Evolutionary conservation across 2,113 vertebrate species (phyloP).

Genomic region (Calyptomena viridis): DNA sequence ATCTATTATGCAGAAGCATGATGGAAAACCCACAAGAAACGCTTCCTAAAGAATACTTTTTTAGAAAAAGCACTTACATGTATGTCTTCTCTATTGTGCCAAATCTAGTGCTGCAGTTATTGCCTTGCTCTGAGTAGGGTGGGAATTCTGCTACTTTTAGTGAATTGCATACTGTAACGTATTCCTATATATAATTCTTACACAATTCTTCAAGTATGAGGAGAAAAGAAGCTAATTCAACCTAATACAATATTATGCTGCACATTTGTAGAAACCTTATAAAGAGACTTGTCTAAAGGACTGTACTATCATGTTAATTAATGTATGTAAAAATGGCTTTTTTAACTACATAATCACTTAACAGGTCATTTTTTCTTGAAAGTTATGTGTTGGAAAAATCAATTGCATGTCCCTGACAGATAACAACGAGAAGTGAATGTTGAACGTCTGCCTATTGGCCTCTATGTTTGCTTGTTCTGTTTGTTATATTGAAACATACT

Average conservation of each 20-base stretch:
- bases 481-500: not conserved
- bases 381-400: not conserved
- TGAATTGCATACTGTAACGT: not conserved
- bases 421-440: not conserved
- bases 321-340: not conserved
- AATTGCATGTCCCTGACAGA: not conserved
- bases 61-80: not conserved
- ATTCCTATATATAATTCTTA: conserved; percentile 11
- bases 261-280: not conserved
- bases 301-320: not conserved
- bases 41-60: not conserved
- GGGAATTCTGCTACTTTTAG: conserved; percentile 29
- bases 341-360: not conserved
- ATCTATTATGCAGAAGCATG: not conserved
- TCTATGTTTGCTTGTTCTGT: not conserved
- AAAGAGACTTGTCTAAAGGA: not conserved
- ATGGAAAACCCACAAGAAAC: not conserved
- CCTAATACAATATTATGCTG: not conserved
- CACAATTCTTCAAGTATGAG: not conserved
- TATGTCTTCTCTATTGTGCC: not conserved
- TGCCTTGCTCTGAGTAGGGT: conserved; percentile 2
- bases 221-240: not conserved
- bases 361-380: not conserved
- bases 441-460: not conserved
- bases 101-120: not conserved